Percentiles rank a stretch among this genome's conserved stretches.
Evolutionary conservation across 2,888 invertebrate genomes (phyloP).

Genomic region (Oscheius sp.): DNA sequence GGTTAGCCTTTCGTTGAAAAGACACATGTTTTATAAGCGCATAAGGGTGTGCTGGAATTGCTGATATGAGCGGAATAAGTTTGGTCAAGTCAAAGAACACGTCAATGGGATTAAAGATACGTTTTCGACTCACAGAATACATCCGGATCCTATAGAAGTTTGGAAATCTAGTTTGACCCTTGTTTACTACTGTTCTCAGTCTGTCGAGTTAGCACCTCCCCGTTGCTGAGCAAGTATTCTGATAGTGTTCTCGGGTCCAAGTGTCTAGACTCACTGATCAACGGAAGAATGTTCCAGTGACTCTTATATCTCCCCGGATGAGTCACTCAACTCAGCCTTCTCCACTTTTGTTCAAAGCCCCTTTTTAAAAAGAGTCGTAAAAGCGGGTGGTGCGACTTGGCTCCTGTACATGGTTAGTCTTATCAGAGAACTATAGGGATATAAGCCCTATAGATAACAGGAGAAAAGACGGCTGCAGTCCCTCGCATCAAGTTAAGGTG

Average conservation of each 20-base stretch:
- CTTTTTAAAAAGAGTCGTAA: conserved; percentile 12
- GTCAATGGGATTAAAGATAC: no score
- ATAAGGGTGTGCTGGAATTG: background rate
- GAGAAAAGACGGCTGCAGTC: conserved; percentile 28
- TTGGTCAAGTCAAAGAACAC: background rate
- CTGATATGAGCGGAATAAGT: background rate
- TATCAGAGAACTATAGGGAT: conserved; percentile 32
- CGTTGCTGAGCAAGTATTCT: no score
- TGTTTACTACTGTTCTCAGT: no score
- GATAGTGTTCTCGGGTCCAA: no score
- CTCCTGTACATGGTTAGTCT: conserved; percentile 28
- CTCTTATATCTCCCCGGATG: no score
- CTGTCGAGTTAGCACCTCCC: no score
- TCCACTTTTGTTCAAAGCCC: background rate
- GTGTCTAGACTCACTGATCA: no score
- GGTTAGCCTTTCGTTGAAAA: conserved; percentile 35
- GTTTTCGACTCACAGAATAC: no score
- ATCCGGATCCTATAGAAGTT: no score
- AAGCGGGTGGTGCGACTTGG: conserved; percentile 26
- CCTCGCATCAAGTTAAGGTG: background rate
- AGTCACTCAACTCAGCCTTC: background rate
- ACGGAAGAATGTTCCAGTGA: no score
- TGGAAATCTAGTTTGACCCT: no score
- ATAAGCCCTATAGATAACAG: conserved; percentile 5
- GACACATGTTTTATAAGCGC: background rate